Evolutionary conservation across 30 jellyfish, hydroid and myxozoan genomes (phyloP).

Genomic region (Aurelia aurita complex sp. Pacific): DNA sequence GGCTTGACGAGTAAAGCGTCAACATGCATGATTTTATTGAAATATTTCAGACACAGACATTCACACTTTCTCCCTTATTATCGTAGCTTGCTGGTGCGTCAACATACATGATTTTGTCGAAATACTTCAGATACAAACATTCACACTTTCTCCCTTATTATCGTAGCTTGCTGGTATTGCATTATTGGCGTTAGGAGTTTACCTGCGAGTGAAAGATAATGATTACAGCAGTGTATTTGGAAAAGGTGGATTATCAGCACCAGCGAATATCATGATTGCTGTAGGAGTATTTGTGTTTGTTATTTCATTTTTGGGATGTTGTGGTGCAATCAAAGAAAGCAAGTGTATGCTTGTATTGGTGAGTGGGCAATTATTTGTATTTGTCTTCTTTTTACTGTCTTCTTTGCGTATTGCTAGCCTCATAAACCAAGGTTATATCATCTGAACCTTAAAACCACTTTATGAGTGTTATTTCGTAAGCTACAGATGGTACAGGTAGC

Average conservation of each 20-base stretch:
- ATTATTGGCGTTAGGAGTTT: conserved; percentile 50
- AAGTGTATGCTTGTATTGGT: conserved; percentile 19
- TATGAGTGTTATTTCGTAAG: too few species aligned
- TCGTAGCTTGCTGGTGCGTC: conserved; percentile 57
- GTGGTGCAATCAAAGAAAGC: conserved; percentile 73
- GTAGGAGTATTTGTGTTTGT: conserved; percentile 71
- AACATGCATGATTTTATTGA: too few species aligned
- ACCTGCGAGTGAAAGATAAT: conserved; percentile 54
- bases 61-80: not conserved
- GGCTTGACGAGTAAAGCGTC: too few species aligned
- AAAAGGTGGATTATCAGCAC: conserved; percentile 70
- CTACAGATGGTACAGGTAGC: too few species aligned
- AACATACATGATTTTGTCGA: too few species aligned
- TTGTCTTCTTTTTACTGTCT: too few species aligned
- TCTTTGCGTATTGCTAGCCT: too few species aligned
- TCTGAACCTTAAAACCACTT: too few species aligned
- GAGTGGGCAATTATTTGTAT: too few species aligned
- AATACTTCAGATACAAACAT: too few species aligned
- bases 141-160: not conserved
- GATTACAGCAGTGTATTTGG: conserved; percentile 71
- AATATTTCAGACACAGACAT: too few species aligned
- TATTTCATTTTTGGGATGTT: conserved; percentile 65
- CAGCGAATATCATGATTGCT: conserved; percentile 74
- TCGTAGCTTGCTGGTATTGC: conserved; percentile 74
- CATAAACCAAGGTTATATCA: too few species aligned